Evolutionary conservation across 2,888 invertebrate genomes (phyloP), one percentile per base, ranked within the genome.

Genomic region (Clusia tigrina): DNA sequence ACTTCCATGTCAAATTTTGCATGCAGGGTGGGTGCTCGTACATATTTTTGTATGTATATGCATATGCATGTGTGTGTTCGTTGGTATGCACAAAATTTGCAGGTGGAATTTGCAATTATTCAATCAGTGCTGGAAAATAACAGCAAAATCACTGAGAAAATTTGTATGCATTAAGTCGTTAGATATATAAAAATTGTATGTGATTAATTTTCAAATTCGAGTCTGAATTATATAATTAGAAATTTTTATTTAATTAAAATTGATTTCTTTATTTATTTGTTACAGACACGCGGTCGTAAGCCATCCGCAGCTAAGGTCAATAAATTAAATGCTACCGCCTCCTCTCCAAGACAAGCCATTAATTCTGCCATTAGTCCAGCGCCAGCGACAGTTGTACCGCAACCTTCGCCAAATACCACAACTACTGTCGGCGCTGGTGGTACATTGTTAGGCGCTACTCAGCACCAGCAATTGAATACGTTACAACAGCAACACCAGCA

Each of bases 371-470:
- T 81, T 65, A 82, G 81, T 76, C 81, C 81, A 69, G 71, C 73
- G 70, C 72, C 80, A 64, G 73, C 77, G 71, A 72, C 79, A 67
- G 72, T 76, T 68, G 71, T 79, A 78, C 78, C 81, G 66, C 81
- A 81, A 74, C 78, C 74, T 71, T 81, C 83, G 71, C 82, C 82
- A 75, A 80, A 80, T 76, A 78, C 82, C 56, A 78, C 76, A 74
- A 73, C 74, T 67, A 55, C 68, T 70, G 32, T 67, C 73, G 32
- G 62, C 71, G 63, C 74, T 72, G 61, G 69, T 68, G 62, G 46
- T 32, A 57, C 65, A 56, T 58, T 66, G 58, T 32, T 68, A 2
- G 64, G 68, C 65, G 65, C 64, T 32, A 70, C 70, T 46, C 72
- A 74, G 58, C n/a, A n/a, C n/a, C 67, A 72, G 25, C 71, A 71